Percentiles rank a stretch among this genome's conserved stretches.
phyloP scores from a whole-genome alignment of 2,888 invertebrate genomes.

The Dolichopus griseipennis region DNA sequence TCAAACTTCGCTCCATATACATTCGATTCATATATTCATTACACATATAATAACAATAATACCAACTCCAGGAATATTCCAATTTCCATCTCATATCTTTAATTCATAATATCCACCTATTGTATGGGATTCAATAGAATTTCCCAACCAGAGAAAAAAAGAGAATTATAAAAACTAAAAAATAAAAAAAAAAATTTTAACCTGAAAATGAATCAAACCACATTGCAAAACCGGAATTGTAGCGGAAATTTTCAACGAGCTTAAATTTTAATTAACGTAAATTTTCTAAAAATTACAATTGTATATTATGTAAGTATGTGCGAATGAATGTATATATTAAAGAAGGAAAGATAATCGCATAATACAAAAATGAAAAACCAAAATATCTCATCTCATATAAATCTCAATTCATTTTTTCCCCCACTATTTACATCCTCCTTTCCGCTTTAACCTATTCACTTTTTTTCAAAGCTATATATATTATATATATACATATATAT shows the following conservation, averaged over 20 bases:
- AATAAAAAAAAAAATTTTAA: no score
- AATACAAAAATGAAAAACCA: no score
- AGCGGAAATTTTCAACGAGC: constrained; percentile 9
- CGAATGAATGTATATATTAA: no score
- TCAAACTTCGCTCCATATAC: not conserved
- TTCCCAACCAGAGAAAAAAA: not conserved
- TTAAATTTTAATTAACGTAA: constrained; percentile 9
- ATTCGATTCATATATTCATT: not conserved
- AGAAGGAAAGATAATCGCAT: no score
- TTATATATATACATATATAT: no score
- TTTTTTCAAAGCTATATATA: no score
- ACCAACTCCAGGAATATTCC: not conserved
- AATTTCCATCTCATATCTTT: not conserved
- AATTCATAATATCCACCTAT: not conserved
- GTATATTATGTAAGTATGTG: not conserved
- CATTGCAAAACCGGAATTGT: constrained; percentile 6
- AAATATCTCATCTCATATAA: no score
- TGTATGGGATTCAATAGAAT: not conserved
- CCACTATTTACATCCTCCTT: no score
- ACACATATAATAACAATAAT: not conserved
- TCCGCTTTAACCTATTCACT: no score
- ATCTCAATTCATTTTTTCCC: no score
- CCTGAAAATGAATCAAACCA: not conserved
- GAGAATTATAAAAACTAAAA: not conserved
- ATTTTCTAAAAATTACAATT: not conserved